Percentiles rank a stretch among this genome's conserved stretches.
Evolutionary conservation across 2,888 invertebrate genomes (phyloP).

Genomic region (Bombylius discolor): DNA sequence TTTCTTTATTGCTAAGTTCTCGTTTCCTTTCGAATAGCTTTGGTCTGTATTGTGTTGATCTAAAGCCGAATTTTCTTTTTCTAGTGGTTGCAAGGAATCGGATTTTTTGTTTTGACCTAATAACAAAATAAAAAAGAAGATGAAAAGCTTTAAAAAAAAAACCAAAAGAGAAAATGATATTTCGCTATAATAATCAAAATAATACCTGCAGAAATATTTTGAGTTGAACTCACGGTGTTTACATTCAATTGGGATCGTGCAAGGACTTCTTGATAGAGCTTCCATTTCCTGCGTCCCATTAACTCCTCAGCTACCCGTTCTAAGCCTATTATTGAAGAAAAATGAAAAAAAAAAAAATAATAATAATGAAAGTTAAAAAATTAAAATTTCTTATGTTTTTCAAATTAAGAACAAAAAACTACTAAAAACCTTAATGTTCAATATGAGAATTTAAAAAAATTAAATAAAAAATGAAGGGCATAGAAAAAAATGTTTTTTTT

Average conservation of each 20-base stretch:
- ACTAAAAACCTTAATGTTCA: too few species aligned
- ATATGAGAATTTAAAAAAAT: too few species aligned
- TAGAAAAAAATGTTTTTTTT: too few species aligned
- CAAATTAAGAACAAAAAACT: background rate
- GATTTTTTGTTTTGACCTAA: constrained; percentile 12
- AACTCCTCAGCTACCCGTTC: constrained; percentile 94
- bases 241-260: constrained; percentile 39
- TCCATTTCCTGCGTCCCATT: constrained; percentile 95
- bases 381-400: background rate
- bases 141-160: background rate
- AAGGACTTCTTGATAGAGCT: constrained; percentile 74
- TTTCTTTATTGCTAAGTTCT: constrained; percentile 13
- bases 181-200: background rate
- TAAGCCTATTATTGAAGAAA: constrained; percentile 54
- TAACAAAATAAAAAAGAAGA: background rate
- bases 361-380: too few species aligned
- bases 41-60: constrained; percentile 10
- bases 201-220: constrained; percentile 17
- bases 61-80: constrained; percentile 7
- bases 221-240: constrained; percentile 18
- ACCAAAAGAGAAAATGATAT: too few species aligned
- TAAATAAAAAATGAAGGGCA: too few species aligned
- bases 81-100: constrained; percentile 8
- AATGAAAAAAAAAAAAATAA: constrained; percentile 3
- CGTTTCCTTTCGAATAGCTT: constrained; percentile 14